A percentile compares a stretch with the other conserved stretches of the same genome.
Evolutionary conservation across 2,113 vertebrate species (phyloP).

Genomic region (Hypomesus transpacificus): DNA sequence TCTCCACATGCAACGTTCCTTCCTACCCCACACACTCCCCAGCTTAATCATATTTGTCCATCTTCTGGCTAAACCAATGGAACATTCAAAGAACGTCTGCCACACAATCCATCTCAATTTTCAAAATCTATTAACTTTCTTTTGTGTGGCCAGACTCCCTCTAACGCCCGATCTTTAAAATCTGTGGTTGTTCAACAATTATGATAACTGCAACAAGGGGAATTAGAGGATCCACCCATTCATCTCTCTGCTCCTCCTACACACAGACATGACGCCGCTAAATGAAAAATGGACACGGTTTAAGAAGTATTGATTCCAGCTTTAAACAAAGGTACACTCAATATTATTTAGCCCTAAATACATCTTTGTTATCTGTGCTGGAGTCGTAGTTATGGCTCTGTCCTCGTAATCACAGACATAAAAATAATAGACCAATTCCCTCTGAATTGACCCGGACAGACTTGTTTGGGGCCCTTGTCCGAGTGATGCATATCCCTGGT

Average conservation of each 20-base stretch:
- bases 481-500: slow-evolving; percentile 66
- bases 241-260: slow-evolving; percentile 72
- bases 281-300: slow-evolving; percentile 83
- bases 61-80: slow-evolving; percentile 59
- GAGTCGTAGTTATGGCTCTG: slow-evolving; percentile 69
- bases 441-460: slow-evolving; percentile 69
- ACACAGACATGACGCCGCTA: slow-evolving; percentile 73
- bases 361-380: slow-evolving; percentile 80
- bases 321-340: slow-evolving; percentile 84
- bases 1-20: not conserved
- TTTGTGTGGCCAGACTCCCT: slow-evolving; percentile 65
- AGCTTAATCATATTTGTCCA: slow-evolving; percentile 64
- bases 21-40: slow-evolving; percentile 21
- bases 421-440: slow-evolving; percentile 79
- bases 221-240: slow-evolving; percentile 76
- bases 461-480: slow-evolving; percentile 56
- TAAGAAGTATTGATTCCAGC: slow-evolving; percentile 81
- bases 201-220: slow-evolving; percentile 75
- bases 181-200: slow-evolving; percentile 72
- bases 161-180: slow-evolving; percentile 68
- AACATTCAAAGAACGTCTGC: slow-evolving; percentile 61
- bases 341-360: slow-evolving; percentile 84
- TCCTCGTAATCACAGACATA: slow-evolving; percentile 78
- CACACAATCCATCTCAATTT: slow-evolving; percentile 74
- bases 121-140: slow-evolving; percentile 75